phyloP scores from a whole-genome alignment of 1,140 invertebrate species.

The Calliphora vicina region DNA sequence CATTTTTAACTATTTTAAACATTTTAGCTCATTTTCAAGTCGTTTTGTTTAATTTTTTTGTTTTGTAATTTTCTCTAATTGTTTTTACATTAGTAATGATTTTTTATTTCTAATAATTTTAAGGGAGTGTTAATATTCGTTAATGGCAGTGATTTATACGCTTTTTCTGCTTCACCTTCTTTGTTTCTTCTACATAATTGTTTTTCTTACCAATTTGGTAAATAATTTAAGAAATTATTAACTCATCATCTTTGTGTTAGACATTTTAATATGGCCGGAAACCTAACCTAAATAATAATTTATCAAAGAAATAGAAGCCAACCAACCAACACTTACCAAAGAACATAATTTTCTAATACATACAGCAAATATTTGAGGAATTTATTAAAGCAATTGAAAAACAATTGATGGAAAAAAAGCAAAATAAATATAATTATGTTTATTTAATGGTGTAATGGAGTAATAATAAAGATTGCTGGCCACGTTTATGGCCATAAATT shows the following conservation, averaged over 20 bases:
- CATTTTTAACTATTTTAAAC: no score
- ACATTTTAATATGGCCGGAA: neutral
- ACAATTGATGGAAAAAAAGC: neutral
- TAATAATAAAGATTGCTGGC: neutral
- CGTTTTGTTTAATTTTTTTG: neutral
- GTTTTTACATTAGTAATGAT: neutral
- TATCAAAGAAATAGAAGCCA: neutral
- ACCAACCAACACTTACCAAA: no score
- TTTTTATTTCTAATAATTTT: neutral
- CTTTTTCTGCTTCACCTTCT: neutral
- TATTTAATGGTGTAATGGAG: neutral
- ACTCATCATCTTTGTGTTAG: neutral
- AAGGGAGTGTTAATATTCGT: neutral
- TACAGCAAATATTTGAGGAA: neutral
- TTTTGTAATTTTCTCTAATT: neutral
- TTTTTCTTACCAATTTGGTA: neutral
- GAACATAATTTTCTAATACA: neutral
- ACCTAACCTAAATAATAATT: neutral
- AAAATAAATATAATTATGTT: neutral
- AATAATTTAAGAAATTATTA: neutral
- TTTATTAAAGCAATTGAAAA: neutral
- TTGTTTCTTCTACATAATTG: neutral
- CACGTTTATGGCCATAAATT: neutral
- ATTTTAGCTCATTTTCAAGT: neutral
- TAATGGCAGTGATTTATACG: neutral